phyloP scores from a whole-genome alignment of 1,140 invertebrate genomes.

The Cyclina sinensis region DNA sequence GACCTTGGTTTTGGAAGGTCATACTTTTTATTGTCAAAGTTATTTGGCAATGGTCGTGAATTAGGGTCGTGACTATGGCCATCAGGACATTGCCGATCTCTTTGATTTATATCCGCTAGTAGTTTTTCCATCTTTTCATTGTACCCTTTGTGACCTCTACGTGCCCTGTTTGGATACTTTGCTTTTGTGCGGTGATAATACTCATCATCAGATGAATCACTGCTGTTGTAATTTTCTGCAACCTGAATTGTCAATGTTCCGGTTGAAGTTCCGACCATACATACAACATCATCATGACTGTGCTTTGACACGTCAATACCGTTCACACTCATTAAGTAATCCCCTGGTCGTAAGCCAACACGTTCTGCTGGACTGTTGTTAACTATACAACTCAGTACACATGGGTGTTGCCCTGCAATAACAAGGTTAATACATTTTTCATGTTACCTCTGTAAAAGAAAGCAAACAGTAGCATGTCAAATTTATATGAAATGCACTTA shows the following conservation, averaged over 20 bases:
- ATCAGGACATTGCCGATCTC: constrained; percentile 67
- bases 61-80: constrained; percentile 70
- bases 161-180: constrained; percentile 88
- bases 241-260: constrained; percentile 93
- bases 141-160: constrained; percentile 60
- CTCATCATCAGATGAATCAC: constrained; percentile 93
- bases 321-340: constrained; percentile 97
- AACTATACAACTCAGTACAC: constrained; percentile 95
- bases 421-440: not conserved
- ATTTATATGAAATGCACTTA: no score
- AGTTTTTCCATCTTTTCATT: constrained; percentile 72
- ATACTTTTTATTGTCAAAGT: constrained; percentile 23
- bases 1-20: constrained; percentile 48
- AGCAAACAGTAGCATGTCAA: no score
- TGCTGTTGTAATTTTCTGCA: constrained; percentile 92
- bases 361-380: constrained; percentile 93
- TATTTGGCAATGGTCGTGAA: constrained; percentile 63
- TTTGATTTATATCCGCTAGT: constrained; percentile 71
- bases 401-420: constrained; percentile 93
- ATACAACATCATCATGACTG: constrained; percentile 96
- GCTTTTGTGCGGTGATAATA: constrained; percentile 87
- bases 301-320: constrained; percentile 95
- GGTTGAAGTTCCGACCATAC: constrained; percentile 94
- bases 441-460: no score
- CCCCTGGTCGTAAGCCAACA: constrained; percentile 95